Evolutionary conservation across 2,888 invertebrate genomes (phyloP), one percentile per base, ranked within the genome.

Genomic region (Athetis lepigone): DNA sequence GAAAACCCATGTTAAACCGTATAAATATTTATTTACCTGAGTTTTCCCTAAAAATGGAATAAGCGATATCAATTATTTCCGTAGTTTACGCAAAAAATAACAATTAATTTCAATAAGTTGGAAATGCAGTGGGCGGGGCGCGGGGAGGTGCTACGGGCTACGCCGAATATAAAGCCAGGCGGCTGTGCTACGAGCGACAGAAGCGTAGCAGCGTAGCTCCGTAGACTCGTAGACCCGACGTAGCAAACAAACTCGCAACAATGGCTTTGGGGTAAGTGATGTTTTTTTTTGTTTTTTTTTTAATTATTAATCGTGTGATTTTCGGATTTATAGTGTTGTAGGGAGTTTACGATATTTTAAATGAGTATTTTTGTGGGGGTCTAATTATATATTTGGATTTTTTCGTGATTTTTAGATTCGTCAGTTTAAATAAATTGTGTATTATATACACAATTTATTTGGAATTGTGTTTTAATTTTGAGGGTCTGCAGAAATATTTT

Each of bases 131-230:
- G 84, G 84, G 81, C 71, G 83, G 90, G 85, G 86, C 86, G 85
- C 83, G 70, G 70, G 77, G 80, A 80, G 81, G 88, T 66, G 82
- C 86, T 67, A 74, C 75, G 63, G 29, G 56, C 63, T 65, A 66
- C 63, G 64, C n/a, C 33, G 78, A 76, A 90, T 92, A 92, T 90
- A 93, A 93, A 86, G 85, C 79, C 69, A 70, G 80, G 79, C 80
- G 80, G 72, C 83, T 77, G 73, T 80, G 69, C 82, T 82, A 81
- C 83, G 85, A 82, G 82, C 81, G 82, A 76, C 83, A 81, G 82
- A 83, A 82, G 61, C 83, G 82, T 79, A 85, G 82, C 85, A 72
- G 74, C 84, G 85, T 86, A 86, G 85, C 67, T 75, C 33, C 70
- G 72, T 76, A 85, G 84, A 71, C 77, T 47, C 70, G 73, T 80